phyloP scores from a whole-genome alignment of 2,113 vertebrate species.

The Dipodomys merriami region DNA sequence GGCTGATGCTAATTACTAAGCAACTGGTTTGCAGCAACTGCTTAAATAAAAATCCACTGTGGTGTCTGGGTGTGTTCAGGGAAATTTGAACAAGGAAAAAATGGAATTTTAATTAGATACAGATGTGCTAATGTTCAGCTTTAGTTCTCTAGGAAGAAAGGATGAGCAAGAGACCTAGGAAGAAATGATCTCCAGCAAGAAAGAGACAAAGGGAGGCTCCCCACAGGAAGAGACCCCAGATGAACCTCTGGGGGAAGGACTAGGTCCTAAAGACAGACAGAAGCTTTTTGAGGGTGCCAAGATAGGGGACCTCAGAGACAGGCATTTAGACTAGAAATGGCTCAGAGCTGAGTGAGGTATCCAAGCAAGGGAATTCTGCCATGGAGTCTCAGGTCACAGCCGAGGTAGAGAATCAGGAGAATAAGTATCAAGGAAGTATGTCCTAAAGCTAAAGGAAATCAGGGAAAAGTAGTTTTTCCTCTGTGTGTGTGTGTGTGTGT shows the following conservation, averaged over 20 bases:
- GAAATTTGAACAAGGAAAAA: constrained; percentile 5
- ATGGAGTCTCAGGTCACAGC: not conserved
- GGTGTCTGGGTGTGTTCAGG: constrained; percentile 30
- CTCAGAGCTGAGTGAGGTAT: too few relatives aligned
- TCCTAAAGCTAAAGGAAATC: not conserved
- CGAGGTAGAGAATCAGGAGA: not conserved
- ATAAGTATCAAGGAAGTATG: not conserved
- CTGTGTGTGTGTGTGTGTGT: not conserved
- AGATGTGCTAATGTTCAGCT: constrained; percentile 40
- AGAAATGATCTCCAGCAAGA: not conserved
- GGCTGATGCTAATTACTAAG: not conserved
- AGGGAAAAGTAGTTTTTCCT: not conserved
- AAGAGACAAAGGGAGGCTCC: not conserved
- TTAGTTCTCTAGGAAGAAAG: constrained; percentile 9
- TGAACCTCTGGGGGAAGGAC: not conserved
- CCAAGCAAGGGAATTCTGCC: not conserved
- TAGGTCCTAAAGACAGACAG: not conserved
- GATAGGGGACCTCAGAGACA: not conserved
- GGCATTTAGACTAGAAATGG: not conserved
- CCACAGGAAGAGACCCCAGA: not conserved
- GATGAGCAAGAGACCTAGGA: not conserved
- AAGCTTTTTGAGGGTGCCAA: not conserved
- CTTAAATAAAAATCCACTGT: not conserved
- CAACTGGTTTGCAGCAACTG: not conserved
- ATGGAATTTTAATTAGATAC: constrained; percentile 40